These are phyloP conservation scores for Tiliqua scincoides DNA, from an alignment of 2,113 vertebrate species.

Conservation along the genomic window DNA sequence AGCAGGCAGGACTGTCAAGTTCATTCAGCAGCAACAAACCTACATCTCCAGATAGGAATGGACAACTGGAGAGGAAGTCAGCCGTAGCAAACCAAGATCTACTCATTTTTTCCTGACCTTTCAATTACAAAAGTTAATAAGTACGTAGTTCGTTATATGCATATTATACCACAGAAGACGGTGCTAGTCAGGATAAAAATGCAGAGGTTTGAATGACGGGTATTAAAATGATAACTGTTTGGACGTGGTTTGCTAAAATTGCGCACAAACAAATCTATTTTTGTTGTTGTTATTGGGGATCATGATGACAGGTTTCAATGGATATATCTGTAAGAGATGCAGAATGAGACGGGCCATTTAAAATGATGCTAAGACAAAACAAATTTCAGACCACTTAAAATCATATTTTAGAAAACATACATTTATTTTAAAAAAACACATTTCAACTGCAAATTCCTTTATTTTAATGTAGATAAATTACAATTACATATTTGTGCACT, in stretches of 20 bases:
- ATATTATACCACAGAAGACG: background rate
- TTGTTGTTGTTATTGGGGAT: background rate
- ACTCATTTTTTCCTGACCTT: constrained; percentile 33
- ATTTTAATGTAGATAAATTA: background rate
- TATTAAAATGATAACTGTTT: background rate
- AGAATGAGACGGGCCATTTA: background rate
- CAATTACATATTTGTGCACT: background rate
- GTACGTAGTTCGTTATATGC: background rate
- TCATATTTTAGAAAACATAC: background rate
- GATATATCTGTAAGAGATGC: background rate
- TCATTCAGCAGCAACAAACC: constrained; percentile 20
- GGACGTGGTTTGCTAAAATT: background rate
- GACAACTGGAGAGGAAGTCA: constrained; percentile 23
- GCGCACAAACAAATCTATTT: background rate
- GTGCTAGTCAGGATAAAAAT: background rate
- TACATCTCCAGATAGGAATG: constrained; percentile 32
- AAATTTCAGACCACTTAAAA: too few species aligned
- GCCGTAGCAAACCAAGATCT: background rate
- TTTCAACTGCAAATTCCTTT: background rate
- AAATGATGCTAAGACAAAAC: background rate
- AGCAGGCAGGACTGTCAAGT: constrained; percentile 39
- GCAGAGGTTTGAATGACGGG: background rate
- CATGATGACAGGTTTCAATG: background rate
- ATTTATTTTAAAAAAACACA: background rate
- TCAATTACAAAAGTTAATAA: background rate